Evolutionary conservation across 1,140 invertebrate species (phyloP), one percentile per base, ranked within the genome.

Genomic region (Drosophila pallidifrons): DNA sequence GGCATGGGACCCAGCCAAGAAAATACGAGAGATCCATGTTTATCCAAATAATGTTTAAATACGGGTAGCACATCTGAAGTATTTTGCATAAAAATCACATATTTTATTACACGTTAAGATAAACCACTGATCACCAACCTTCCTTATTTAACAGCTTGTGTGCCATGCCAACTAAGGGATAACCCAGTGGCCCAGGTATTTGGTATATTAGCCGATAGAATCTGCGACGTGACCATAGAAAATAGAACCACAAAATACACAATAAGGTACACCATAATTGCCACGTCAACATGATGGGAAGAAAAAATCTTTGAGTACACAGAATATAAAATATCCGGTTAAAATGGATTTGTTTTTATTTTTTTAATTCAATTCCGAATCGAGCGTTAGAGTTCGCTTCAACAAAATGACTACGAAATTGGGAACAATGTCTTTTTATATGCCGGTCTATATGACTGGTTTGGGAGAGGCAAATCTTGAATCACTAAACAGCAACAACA

Each of bases 1-100:
- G 91, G 91, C 65, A 83, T 67, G 0, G 87, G 87, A 5, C 87
- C 91, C n/a, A 92, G 68, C 91, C 91, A 92, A 0, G 91, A 83
- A 45, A 81, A 82, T 10, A 92, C 71, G 1, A 69, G 51, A 0
- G 73, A 43, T 2, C 91, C 87, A 32, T 79, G 77, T 60, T 78
- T 88, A 15, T 82, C 51, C 49, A 75, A 43, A 55, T 88, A 74
- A 5, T 41, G 25, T 3, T 72, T 64, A 45, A 92, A 80, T 5
- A 58, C 70, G 30, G 49, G 46, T 4, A 91, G 64, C 16, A 91
- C 77, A 79, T 92, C 91, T 91, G 25, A 45, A 1, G 13, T 7
- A 66, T 45, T 54, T 46, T 7, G 63, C 30, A 60, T 41, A 41
- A 43, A 13, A 46, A 41, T 64, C 25, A 30, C 47, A 57, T 58